These are phyloP conservation scores for Tenebrio molitor DNA, from an alignment of 1,140 invertebrate genomes.

Conservation along the genomic window DNA sequence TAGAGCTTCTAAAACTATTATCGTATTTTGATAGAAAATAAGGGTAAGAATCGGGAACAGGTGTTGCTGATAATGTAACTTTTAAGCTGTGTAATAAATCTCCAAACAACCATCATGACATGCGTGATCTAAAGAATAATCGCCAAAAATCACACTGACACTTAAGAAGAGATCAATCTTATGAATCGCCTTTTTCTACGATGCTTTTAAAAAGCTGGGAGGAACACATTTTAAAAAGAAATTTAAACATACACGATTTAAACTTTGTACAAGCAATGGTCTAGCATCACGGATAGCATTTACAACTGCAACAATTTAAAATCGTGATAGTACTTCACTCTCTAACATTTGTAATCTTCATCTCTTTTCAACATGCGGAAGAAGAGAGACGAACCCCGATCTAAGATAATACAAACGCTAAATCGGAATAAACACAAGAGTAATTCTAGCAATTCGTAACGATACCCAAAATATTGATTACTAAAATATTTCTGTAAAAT, in stretches of 20 bases:
- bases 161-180: constrained; percentile 39
- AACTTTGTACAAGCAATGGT: too few species aligned
- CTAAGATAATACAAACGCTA: constrained; percentile 25
- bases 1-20: constrained; percentile 26
- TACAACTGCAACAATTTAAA: constrained; percentile 8
- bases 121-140: constrained; percentile 34
- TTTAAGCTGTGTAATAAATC: constrained; percentile 20
- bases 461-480: not conserved
- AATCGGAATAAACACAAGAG: constrained; percentile 24
- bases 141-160: constrained; percentile 22
- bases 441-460: constrained; percentile 11
- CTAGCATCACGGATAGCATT: not conserved
- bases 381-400: constrained; percentile 14
- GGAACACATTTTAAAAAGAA: not conserved
- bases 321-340: too few species aligned
- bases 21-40: not conserved
- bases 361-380: not conserved
- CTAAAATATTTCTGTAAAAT: not conserved
- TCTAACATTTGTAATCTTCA: constrained; percentile 13
- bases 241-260: too few species aligned
- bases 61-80: constrained; percentile 33
- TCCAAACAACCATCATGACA: constrained; percentile 30
- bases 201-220: not conserved
- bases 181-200: not conserved
- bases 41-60: constrained; percentile 2